A percentile compares a stretch with the other conserved stretches of the same genome.
Evolutionary conservation across 2,797 vertebrate species (phyloP).

Genomic region (Iguana delicatissima): DNA sequence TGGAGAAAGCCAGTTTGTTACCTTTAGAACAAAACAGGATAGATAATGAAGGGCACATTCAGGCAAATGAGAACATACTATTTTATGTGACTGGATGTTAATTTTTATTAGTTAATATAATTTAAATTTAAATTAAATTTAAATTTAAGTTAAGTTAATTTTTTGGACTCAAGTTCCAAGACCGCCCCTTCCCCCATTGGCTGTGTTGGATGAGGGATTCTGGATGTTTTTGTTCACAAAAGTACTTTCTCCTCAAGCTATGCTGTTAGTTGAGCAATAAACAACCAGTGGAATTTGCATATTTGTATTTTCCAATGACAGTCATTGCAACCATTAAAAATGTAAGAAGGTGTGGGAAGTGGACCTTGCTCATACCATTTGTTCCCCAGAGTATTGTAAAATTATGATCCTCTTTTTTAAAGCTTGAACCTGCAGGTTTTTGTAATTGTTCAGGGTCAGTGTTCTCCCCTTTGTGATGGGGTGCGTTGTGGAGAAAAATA

Average conservation of each 20-base stretch:
- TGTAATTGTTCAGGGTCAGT: background rate
- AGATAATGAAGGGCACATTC: background rate
- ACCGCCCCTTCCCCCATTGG: too few species aligned
- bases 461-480: constrained; percentile 4
- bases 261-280: background rate
- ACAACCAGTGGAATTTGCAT: background rate
- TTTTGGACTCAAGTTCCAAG: too few species aligned
- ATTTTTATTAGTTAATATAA: too few species aligned
- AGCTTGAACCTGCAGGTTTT: background rate
- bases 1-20: background rate
- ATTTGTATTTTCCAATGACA: constrained; percentile 18
- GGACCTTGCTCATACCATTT: background rate
- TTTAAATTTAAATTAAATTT: too few species aligned
- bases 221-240: too few species aligned
- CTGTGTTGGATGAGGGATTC: too few species aligned
- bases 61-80: background rate
- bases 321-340: background rate
- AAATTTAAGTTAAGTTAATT: background rate
- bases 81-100: background rate
- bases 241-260: too few species aligned
- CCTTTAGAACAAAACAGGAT: background rate
- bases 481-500: background rate
- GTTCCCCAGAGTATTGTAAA: background rate
- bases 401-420: background rate
- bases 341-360: background rate